Base-by-base conservation (phyloP, 2,888 invertebrate genomes). In the Colostygia pectinataria region DNA sequence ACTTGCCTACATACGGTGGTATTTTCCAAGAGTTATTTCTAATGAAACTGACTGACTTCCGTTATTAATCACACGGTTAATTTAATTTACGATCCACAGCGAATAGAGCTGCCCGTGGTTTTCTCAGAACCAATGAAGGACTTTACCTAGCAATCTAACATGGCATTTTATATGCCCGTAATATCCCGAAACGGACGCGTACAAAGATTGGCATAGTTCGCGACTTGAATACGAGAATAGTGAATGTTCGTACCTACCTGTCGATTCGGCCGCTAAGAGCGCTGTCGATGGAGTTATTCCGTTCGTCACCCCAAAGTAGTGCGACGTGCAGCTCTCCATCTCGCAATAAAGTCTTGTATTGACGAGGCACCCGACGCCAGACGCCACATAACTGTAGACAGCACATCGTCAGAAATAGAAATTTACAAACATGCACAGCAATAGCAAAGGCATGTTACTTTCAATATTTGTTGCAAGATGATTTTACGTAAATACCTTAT, bases 321-420 rank as follows among this genome's bases (percentile, higher is more conserved):
- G 95, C 94, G 14, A 95, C 95, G 70, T 93, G 94, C 60, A 97
- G 88, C 48, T 93, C 93, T 60, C 96, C 96, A 63, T 97, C 96
- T 59, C 95, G 93, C 56, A 97, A 84, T 39, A 95, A 79, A 58
- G 93, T 93, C 66, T 96, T 92, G 79, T 97, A 97, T 55, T 96
- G 95, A 28, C 95, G 91, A 0, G 97, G 96, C 39, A 98, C 92
- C 55, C 97, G 92, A 52, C 95, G 92, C 97, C 97, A 98, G 0
- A 97, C 96, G 0, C 97, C 97, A 72, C 97, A 98, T 18, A 97
- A 83, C 87, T 90, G 74, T 52, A 73, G 71, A 71, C 58, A 68
- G 62, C 42, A 59, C 49, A 46, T 53, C 28, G 47, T 31, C 48
- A 52, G 13, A 51, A 49, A 53, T 46, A 45, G 9, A 53, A 4